Percentiles rank a stretch among this genome's conserved stretches.
phyloP scores from a whole-genome alignment of 2,797 vertebrate genomes.

The Eulemur rubriventer region DNA sequence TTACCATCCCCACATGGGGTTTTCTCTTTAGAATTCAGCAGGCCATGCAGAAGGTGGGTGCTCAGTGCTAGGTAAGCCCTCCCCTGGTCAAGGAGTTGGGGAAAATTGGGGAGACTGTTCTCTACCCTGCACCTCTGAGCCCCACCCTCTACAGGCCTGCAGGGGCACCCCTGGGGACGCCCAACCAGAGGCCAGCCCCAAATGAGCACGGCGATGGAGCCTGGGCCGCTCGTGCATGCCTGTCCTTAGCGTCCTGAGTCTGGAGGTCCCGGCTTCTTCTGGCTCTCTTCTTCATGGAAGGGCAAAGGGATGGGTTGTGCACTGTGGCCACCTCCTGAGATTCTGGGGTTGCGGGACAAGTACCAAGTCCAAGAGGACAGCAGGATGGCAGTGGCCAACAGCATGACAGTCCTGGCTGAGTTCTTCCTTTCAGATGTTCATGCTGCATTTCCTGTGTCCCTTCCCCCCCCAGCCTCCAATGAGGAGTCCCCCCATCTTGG shows the following conservation, averaged over 20 bases:
- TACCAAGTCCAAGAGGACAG: neutral
- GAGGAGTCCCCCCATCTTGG: neutral
- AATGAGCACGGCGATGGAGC: neutral
- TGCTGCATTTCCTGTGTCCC: too few relatives aligned
- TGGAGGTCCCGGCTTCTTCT: neutral
- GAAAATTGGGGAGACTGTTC: neutral
- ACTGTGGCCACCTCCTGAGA: neutral
- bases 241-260: neutral
- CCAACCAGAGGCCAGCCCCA: neutral
- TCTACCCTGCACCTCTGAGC: neutral
- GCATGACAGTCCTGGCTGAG: neutral
- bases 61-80: neutral
- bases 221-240: fast-evolving
- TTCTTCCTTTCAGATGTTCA: neutral
- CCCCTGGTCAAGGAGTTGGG: too few relatives aligned
- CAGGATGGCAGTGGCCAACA: neutral
- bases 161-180: neutral
- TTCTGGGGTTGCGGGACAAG: neutral
- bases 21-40: neutral
- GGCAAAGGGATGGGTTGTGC: neutral
- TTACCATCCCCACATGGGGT: neutral
- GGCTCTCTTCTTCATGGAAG: neutral
- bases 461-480: neutral
- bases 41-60: neutral
- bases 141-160: too few relatives aligned